These are phyloP conservation scores for Andrena marginata DNA, from an alignment of 2,888 invertebrate genomes.

Conservation along the genomic window DNA sequence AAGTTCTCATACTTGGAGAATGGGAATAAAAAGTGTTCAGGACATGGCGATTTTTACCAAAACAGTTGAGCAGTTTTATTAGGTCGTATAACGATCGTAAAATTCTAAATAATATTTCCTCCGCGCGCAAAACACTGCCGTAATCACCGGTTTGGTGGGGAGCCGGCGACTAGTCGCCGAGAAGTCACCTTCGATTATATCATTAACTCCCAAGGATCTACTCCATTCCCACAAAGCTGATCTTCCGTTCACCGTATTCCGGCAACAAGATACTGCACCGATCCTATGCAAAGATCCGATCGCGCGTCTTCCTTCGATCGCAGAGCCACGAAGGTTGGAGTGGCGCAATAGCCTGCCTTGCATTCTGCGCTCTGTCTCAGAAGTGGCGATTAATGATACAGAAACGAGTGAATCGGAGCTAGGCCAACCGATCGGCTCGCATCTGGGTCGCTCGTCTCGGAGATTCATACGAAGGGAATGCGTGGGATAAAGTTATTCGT, in stretches of 20 bases:
- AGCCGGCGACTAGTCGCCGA: conserved; percentile 4
- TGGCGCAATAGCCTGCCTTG: conserved; percentile 23
- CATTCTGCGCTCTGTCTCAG: not conserved
- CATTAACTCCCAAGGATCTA: conserved; percentile 40
- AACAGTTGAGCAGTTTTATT: not conserved
- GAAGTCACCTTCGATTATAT: conserved; percentile 51
- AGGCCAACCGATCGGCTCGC: conserved; percentile 18
- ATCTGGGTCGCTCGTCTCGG: conserved; percentile 41
- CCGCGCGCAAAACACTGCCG: conserved; percentile 4
- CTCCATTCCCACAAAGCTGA: conserved; percentile 32
- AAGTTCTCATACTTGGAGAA: not conserved
- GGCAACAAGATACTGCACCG: conserved; percentile 38
- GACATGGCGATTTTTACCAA: not conserved
- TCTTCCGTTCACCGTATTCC: conserved; percentile 53
- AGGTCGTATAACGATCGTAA: not conserved
- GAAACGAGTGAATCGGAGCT: conserved; percentile 45
- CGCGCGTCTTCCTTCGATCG: conserved; percentile 21
- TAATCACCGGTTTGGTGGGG: conserved; percentile 15
- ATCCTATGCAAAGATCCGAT: conserved; percentile 33
- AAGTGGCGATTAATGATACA: conserved; percentile 51
- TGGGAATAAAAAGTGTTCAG: not conserved
- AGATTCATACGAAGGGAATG: conserved; percentile 25
- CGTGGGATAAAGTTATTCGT: conserved; percentile 56
- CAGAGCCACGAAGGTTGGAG: not conserved
- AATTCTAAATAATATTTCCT: conserved; percentile 25